Percentiles rank a stretch among this genome's conserved stretches.
Evolutionary conservation across 2,797 vertebrate species (phyloP).

Genomic region (Apodemus agrarius): DNA sequence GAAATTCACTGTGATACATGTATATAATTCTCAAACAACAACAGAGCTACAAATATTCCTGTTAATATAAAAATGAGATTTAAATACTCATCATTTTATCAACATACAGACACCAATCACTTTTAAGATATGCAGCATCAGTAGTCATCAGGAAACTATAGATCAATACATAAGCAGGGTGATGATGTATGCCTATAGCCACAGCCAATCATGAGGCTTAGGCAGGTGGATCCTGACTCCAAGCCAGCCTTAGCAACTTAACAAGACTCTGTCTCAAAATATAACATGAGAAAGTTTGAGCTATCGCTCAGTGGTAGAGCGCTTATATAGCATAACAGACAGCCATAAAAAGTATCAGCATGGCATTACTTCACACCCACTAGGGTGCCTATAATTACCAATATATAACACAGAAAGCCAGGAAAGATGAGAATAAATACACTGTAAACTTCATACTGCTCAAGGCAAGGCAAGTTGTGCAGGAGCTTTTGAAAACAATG

Average conservation of each 20-base stretch:
- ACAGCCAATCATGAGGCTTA: neutral
- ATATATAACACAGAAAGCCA: conserved; percentile 14
- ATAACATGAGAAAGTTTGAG: too few relatives aligned
- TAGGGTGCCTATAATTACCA: neutral
- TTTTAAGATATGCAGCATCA: neutral
- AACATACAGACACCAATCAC: neutral
- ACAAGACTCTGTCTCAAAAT: neutral
- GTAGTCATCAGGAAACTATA: neutral
- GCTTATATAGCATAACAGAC: neutral
- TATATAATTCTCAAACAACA: neutral
- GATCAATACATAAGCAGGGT: neutral
- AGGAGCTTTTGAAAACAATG: neutral
- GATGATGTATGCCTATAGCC: too few relatives aligned
- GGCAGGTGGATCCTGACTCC: neutral
- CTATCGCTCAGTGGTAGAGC: neutral
- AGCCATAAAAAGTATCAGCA: neutral
- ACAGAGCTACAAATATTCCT: neutral
- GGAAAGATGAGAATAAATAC: neutral
- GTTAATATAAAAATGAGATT: neutral
- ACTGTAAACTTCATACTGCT: neutral
- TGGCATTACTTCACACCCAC: neutral
- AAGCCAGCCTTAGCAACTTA: neutral
- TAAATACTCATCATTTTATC: neutral
- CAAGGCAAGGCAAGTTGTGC: neutral
- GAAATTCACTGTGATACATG: neutral